Evolutionary conservation across 2,888 invertebrate genomes (phyloP), one percentile per base, ranked within the genome.

Genomic region (Tolmerus cingulatus): DNA sequence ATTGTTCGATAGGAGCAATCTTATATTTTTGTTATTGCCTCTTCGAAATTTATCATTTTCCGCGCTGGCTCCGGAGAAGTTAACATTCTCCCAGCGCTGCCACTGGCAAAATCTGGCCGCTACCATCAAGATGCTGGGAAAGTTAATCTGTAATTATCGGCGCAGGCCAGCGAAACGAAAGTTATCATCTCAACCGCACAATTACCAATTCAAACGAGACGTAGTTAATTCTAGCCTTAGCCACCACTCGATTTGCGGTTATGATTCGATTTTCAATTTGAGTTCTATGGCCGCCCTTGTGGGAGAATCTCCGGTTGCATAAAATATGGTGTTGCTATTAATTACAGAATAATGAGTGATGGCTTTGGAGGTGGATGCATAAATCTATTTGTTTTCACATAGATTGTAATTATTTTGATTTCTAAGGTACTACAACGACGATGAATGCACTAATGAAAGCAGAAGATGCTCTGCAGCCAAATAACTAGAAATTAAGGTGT

Each of bases 141-240:
- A 76, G 37, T 76, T 76, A 76, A 76, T 76, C 76, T 76, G 76
- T 76, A 37, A 76, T 76, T 76, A 76, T 76, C 37, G 76, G 37
- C 37, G 34, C 27, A 34, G 37, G 27, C n/a, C 76, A 40, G 34
- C 37, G 76, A 76, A 76, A 27, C 76, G 37, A 76, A 76, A 76
- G 76, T 76, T 76, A 37, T 37, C 76, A 76, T 76, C 37, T 40
- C 37, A 30, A 76, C 76, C 76, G 76, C 37, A 40, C 37, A 76
- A 76, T 76, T 76, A 76, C 76, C 76, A 76, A 76, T 76, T 76
- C 76, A 76, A 76, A 76, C 76, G 37, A 76, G 76, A 76, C 76
- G 51, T 40, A 76, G 37, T 40, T 76, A 76, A 76, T 76, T 76
- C 34, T 76, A 76, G 34, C 76, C 76, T 76, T 23, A 57, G 57